Percentiles rank a stretch among this genome's conserved stretches.
These are phyloP conservation scores for Hypothenemus hampei DNA, from an alignment of 1,140 invertebrate species.

Conservation along the genomic window DNA sequence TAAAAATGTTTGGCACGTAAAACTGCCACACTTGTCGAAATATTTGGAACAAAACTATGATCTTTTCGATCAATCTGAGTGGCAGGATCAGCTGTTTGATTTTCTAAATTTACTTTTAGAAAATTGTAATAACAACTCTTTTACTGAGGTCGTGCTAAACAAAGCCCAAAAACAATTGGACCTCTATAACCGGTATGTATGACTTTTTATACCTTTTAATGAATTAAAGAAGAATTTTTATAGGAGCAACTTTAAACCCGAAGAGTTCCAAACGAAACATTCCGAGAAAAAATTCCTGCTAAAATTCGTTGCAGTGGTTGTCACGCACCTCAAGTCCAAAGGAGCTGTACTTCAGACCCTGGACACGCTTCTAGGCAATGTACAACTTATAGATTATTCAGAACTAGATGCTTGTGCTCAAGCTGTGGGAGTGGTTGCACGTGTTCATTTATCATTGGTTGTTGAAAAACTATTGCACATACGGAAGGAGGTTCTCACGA, in stretches of 20 bases:
- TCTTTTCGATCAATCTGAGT: conserved; percentile 49
- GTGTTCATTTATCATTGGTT: conserved; percentile 68
- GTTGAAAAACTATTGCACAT: conserved; percentile 59
- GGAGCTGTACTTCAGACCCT: conserved; percentile 59
- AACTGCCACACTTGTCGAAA: conserved; percentile 65
- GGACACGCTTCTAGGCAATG: conserved; percentile 58
- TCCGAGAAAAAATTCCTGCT: conserved; percentile 51
- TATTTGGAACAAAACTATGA: conserved; percentile 55
- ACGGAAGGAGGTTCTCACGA: conserved; percentile 52
- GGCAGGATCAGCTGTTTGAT: conserved; percentile 52
- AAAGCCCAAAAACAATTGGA: conserved; percentile 51
- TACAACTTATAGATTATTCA: conserved; percentile 56
- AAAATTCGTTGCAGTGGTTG: conserved; percentile 63
- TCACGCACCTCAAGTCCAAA: conserved; percentile 63
- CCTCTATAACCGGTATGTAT: conserved; percentile 38
- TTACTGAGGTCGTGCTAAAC: conserved; percentile 49
- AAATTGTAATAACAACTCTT: conserved; percentile 50
- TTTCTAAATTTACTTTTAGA: conserved; percentile 51
- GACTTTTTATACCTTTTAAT: background rate
- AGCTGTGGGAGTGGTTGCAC: conserved; percentile 72
- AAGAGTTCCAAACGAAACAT: conserved; percentile 22
- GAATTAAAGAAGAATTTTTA: no score
- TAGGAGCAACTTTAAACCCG: conserved; percentile 5
- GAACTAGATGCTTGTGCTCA: conserved; percentile 61
- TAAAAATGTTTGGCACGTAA: conserved; percentile 67